These are phyloP conservation scores for Agrochola circellaris DNA, from an alignment of 2,888 invertebrate species.

Conservation along the genomic window DNA sequence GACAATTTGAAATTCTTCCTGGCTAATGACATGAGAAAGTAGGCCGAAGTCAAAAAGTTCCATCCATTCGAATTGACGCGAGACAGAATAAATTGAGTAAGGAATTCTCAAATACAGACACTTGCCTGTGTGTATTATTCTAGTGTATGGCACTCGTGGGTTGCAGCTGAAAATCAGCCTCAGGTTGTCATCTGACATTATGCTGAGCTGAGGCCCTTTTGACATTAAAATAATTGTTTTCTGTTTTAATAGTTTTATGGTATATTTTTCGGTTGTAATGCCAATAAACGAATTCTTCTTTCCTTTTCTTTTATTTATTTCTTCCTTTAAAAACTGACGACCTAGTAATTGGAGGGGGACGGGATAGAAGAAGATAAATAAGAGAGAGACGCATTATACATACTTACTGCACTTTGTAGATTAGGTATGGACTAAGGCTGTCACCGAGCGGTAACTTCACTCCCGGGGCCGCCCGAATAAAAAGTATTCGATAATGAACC, in stretches of 20 bases:
- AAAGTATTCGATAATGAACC: not conserved
- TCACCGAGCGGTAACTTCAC: no score
- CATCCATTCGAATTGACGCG: slow-evolving; percentile 16
- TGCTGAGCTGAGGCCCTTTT: no score
- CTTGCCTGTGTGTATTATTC: no score
- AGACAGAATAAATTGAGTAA: slow-evolving; percentile 44
- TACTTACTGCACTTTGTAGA: slow-evolving; percentile 13
- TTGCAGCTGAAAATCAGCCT: no score
- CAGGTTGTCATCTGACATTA: no score
- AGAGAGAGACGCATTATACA: not conserved
- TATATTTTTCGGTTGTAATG: no score
- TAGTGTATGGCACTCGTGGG: no score
- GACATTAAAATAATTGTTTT: no score
- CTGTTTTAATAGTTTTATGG: no score
- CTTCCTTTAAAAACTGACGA: slow-evolving; percentile 2
- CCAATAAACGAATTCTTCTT: no score
- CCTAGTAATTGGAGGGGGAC: slow-evolving; percentile 14
- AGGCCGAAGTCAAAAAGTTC: slow-evolving; percentile 22
- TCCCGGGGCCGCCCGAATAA: not conserved
- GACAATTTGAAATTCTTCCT: not conserved
- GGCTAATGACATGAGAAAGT: not conserved
- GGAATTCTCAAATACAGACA: slow-evolving; percentile 15
- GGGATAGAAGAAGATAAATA: not conserved
- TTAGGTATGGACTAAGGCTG: not conserved
- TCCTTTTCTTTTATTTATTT: no score